Base-by-base conservation (phyloP, 2,113 vertebrate genomes). In the Nestor notabilis region DNA sequence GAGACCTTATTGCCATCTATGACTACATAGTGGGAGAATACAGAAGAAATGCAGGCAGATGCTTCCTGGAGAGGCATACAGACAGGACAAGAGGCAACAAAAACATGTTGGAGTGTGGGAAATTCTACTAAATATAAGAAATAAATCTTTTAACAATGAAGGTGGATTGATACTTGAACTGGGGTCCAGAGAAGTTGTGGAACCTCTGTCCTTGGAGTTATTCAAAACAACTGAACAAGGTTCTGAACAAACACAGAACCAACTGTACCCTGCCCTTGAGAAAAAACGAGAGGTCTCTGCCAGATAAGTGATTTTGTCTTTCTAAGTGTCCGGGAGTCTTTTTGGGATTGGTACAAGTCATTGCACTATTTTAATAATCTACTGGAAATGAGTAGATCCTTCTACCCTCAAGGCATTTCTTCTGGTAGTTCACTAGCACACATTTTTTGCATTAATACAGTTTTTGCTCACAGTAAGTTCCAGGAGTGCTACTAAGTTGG, bases 11-110 rank as follows among this genome's bases (percentile, higher is more conserved):
- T 35, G 37, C 29, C 6, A 15, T 15, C 35, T 50, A 23, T 24
- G 41, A 4, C 18, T 37, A 11, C 1, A 0, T 1, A 17, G 7
- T 4, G 16, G 25, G 25, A 83, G 15, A 19, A 33, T 1, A 4
- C 5, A 21, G 39, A 49, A n/a, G 13, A 52, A 44, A 18, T 31
- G 17, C 37, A 52, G 23, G 4, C 41, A 66, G 33, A 37, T 14
- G 13, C 5, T 55, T 47, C 41, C 31, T 58, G 44, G 4, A 37
- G 39, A 72, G 20, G 16, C 23, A 37, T 1, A 17, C 3, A 65
- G 44, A 33, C 13, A 35, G 14, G 35, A 61, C 14, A 90, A 44
- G 28, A 49, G 13, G 19, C 55, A 81, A 46, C 5, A 70, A 44
- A 31, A 7, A 27, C 7, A 5, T 2, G 16, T 2, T 31, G 28